Percentiles rank a stretch among this genome's conserved stretches.
Evolutionary conservation across 2,113 vertebrate species (phyloP).

Genomic region (Cheirogaleus medius): DNA sequence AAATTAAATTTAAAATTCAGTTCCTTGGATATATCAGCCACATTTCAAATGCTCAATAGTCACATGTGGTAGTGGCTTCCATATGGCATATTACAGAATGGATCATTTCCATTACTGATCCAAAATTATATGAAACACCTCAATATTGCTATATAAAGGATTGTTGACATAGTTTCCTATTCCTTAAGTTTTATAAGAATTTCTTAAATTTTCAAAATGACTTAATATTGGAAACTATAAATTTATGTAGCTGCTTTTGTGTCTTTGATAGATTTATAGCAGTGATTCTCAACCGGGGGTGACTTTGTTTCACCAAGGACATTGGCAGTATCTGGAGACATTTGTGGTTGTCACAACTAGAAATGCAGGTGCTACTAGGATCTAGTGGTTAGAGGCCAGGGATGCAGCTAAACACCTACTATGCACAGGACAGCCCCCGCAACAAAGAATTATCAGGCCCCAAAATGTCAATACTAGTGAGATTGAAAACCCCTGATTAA

Average conservation of each 20-base stretch:
- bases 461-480: not conserved
- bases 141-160: not conserved
- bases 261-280: not conserved
- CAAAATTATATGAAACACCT: not conserved
- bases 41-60: not conserved
- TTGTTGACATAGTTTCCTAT: not conserved
- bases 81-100: not conserved
- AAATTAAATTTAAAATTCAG: slow-evolving; percentile 9
- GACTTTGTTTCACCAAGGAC: not conserved
- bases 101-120: not conserved
- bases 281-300: not conserved
- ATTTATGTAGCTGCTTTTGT: not conserved
- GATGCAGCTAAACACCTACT: not conserved
- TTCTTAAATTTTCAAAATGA: not conserved
- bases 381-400: not conserved
- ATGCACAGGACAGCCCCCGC: not conserved
- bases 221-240: not conserved
- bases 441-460: not conserved
- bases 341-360: not conserved
- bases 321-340: not conserved
- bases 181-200: not conserved
- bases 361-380: not conserved
- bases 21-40: not conserved
- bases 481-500: not conserved
- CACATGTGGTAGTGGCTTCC: not conserved